A percentile compares a stretch with the other conserved stretches of the same genome.
phyloP scores from a whole-genome alignment of 2,113 vertebrate genomes.

The Oceanites oceanicus region DNA sequence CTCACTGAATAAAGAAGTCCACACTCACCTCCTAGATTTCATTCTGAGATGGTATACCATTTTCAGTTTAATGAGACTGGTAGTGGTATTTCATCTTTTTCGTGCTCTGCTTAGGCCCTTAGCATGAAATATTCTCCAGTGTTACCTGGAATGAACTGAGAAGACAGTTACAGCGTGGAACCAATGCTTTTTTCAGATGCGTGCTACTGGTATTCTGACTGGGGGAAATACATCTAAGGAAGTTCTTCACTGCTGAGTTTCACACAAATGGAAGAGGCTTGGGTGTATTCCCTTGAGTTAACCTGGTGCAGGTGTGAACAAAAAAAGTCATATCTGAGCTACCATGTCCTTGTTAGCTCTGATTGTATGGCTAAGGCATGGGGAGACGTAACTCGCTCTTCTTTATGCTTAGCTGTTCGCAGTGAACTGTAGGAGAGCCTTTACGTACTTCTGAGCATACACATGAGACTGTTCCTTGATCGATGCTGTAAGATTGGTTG shows the following conservation, averaged over 20 bases:
- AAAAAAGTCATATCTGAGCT: not conserved
- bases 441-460: not conserved
- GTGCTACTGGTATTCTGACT: not conserved
- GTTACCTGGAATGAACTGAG: not conserved
- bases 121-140: not conserved
- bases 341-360: not conserved
- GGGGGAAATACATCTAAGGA: not conserved
- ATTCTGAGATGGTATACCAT: not conserved
- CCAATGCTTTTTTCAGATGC: not conserved
- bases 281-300: not conserved
- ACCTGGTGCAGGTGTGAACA: not conserved
- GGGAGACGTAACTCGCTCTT: not conserved
- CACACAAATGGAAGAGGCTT: not conserved
- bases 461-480: not conserved
- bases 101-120: not conserved
- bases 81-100: not conserved
- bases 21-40: not conserved
- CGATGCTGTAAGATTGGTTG: not conserved
- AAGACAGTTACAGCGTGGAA: not conserved
- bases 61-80: not conserved
- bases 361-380: not conserved
- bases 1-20: not conserved
- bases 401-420: not conserved
- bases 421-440: not conserved
- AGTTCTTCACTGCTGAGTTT: not conserved